Conservation (phyloP, 2,113 vertebrate species). For the Copsychus sechellarum region DNA sequence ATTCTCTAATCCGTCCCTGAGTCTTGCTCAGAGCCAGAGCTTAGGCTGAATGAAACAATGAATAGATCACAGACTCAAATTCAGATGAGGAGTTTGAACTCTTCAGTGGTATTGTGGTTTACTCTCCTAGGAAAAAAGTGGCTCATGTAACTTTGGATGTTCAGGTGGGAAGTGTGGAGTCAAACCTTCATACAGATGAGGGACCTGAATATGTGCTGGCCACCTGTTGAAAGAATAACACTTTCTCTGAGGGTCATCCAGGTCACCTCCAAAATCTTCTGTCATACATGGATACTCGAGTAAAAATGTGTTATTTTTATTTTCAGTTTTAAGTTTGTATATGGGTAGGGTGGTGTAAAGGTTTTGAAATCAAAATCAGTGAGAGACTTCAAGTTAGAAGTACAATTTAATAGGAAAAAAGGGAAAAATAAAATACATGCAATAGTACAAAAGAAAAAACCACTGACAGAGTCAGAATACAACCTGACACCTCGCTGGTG, state of each 20-base stretch:
- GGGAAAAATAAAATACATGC: too few relatives aligned
- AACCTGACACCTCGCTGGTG: too few relatives aligned
- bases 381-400: too few relatives aligned
- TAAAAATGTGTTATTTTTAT: not conserved
- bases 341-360: not conserved
- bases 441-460: too few relatives aligned
- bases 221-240: not conserved
- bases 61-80: not conserved
- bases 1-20: not conserved
- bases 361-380: too few relatives aligned
- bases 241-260: not conserved
- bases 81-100: not conserved
- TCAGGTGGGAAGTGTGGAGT: not conserved
- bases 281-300: not conserved
- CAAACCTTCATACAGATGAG: not conserved
- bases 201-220: not conserved
- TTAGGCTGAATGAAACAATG: not conserved
- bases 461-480: too few relatives aligned
- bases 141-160: rapidly evolving
- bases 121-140: not conserved
- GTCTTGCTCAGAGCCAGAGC: not conserved
- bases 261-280: not conserved
- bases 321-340: not conserved
- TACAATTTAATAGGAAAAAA: too few relatives aligned
- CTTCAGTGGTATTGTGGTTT: not conserved